Percentiles rank a stretch among this genome's conserved stretches.
These are phyloP conservation scores for Cylas formicarius DNA, from an alignment of 1,140 invertebrate species.

Conservation along the genomic window DNA sequence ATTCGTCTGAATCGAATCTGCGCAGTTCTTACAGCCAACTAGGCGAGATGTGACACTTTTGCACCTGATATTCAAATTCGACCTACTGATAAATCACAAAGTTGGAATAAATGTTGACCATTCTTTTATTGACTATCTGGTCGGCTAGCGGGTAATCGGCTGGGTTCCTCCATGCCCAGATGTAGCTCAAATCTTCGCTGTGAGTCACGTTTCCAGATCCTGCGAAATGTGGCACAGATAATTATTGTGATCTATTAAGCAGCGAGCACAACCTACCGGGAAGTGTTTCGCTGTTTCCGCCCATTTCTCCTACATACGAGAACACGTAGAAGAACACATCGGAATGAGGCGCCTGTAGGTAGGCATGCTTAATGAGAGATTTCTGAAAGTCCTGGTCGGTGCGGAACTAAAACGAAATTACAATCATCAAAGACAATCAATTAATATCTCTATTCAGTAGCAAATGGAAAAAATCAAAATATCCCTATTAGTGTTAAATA, in stretches of 20 bases:
- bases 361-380: slow-evolving; percentile 18
- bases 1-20: too few relatives aligned
- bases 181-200: slow-evolving; percentile 15
- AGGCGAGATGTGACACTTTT: too few relatives aligned
- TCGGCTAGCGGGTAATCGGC: slow-evolving; percentile 7
- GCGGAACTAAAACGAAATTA: slow-evolving; percentile 19
- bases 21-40: too few relatives aligned
- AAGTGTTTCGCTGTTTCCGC: slow-evolving; percentile 13
- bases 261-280: slow-evolving; percentile 7
- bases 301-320: slow-evolving; percentile 24
- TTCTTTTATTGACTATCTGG: slow-evolving; percentile 10
- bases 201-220: slow-evolving; percentile 18
- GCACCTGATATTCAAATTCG: too few relatives aligned
- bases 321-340: slow-evolving; percentile 31
- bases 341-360: slow-evolving; percentile 22
- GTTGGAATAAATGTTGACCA: slow-evolving; percentile 12
- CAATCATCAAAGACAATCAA: too few relatives aligned
- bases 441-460: too few relatives aligned
- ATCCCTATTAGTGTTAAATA: too few relatives aligned
- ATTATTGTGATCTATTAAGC: too few relatives aligned
- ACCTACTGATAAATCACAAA: slow-evolving; percentile 13
- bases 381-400: slow-evolving; percentile 20
- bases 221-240: too few relatives aligned
- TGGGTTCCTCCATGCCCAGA: slow-evolving; percentile 8
- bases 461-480: too few relatives aligned